These are phyloP conservation scores for Poeciliopsis occidentalis DNA, from an alignment of 2,113 vertebrate species.

Conservation along the genomic window DNA sequence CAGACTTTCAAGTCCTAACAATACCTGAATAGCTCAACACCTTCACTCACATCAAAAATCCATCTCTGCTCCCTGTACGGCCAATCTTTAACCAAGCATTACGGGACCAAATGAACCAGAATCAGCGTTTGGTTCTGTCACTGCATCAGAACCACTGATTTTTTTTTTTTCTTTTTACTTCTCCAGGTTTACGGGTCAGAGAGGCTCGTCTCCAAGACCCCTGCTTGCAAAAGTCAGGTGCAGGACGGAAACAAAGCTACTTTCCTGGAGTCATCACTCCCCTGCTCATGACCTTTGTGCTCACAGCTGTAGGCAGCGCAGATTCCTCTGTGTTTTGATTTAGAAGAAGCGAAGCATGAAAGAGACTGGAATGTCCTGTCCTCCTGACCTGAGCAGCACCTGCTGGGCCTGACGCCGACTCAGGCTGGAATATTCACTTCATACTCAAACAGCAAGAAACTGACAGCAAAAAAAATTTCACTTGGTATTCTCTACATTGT, in stretches of 20 bases:
- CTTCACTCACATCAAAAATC: neutral
- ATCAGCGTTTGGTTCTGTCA: no score
- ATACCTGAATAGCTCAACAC: slow-evolving; percentile 11
- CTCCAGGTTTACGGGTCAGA: neutral
- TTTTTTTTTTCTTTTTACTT: slow-evolving; percentile 9
- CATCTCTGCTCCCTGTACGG: neutral
- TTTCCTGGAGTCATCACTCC: slow-evolving; percentile 20
- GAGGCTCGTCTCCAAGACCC: neutral
- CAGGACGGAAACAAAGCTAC: slow-evolving; percentile 22
- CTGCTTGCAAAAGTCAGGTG: slow-evolving; percentile 17
- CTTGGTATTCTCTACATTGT: neutral
- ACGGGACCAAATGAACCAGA: no score
- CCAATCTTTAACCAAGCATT: no score
- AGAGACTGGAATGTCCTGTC: slow-evolving; percentile 41
- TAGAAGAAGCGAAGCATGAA: slow-evolving; percentile 52
- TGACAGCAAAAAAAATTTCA: neutral
- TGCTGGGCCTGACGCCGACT: slow-evolving; percentile 4
- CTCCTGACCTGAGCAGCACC: slow-evolving; percentile 39
- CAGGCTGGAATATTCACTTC: neutral
- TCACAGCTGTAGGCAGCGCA: slow-evolving; percentile 45
- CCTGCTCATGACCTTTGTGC: slow-evolving; percentile 23
- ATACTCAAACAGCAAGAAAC: slow-evolving; percentile 6
- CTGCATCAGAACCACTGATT: no score
- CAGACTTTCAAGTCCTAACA: slow-evolving; percentile 13
- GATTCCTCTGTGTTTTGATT: slow-evolving; percentile 56